Evolutionary conservation across 2,888 invertebrate species (phyloP).

Genomic region (Philereme vetulata): DNA sequence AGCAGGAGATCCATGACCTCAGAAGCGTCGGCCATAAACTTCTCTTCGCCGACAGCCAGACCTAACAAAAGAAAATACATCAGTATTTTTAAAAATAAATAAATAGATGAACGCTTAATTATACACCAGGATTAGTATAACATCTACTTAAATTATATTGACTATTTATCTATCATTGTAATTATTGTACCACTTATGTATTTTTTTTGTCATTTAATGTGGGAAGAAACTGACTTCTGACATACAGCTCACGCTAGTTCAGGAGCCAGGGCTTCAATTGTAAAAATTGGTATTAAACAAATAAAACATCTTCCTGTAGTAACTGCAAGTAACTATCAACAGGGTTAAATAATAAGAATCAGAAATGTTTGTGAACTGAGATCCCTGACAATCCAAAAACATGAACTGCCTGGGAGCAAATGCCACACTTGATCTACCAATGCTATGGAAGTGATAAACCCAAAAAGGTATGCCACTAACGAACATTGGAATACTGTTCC

Average conservation of each 20-base stretch:
- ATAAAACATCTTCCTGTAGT: not conserved
- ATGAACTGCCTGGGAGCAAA: constrained; percentile 24
- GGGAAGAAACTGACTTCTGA: too few relatives aligned
- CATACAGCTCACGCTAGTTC: too few relatives aligned
- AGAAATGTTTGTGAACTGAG: constrained; percentile 28
- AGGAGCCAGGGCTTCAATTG: too few relatives aligned
- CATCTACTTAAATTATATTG: too few relatives aligned
- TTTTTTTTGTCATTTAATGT: too few relatives aligned
- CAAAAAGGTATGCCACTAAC: constrained; percentile 28
- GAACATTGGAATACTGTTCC: constrained; percentile 19
- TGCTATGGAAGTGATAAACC: constrained; percentile 31
- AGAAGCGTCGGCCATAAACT: constrained; percentile 95
- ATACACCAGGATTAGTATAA: too few relatives aligned
- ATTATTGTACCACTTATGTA: too few relatives aligned
- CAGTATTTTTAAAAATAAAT: not conserved
- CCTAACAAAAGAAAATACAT: constrained; percentile 49
- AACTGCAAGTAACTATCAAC: not conserved
- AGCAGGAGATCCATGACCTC: constrained; percentile 98
- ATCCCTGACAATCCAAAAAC: constrained; percentile 22
- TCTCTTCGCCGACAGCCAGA: constrained; percentile 90
- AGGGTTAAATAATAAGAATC: not conserved
- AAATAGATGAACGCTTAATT: too few relatives aligned
- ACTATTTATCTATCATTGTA: too few relatives aligned
- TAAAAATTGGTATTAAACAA: too few relatives aligned
- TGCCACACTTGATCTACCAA: constrained; percentile 23